phyloP scores from a whole-genome alignment of 2,113 vertebrate genomes.

The Neodon shergylaensis region DNA sequence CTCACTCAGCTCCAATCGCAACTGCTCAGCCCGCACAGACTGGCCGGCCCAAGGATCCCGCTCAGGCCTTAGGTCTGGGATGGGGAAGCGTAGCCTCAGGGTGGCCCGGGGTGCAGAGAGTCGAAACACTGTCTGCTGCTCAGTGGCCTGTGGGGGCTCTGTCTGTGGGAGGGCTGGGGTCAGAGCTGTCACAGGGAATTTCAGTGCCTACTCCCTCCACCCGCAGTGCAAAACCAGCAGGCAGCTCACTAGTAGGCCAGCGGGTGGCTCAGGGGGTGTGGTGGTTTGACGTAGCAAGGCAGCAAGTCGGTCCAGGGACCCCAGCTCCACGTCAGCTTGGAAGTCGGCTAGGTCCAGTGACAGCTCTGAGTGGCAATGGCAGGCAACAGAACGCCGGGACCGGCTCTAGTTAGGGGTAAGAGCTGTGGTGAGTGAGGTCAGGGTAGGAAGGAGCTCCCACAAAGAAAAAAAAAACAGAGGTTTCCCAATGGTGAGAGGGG shows the following conservation, averaged over 20 bases:
- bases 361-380: conserved; percentile 78
- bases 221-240: rapidly evolving
- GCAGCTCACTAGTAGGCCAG: conserved; percentile 67
- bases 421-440: background rate
- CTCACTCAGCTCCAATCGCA: conserved; percentile 89
- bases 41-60: conserved; percentile 86
- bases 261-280: background rate
- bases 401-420: conserved; percentile 69
- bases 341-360: conserved; percentile 79
- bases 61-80: conserved; percentile 90
- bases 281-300: conserved; percentile 70
- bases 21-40: conserved; percentile 87
- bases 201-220: background rate
- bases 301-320: conserved; percentile 80
- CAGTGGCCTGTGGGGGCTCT: conserved; percentile 54
- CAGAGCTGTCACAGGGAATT: background rate
- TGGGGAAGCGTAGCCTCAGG: conserved; percentile 90
- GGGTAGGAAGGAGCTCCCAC: background rate
- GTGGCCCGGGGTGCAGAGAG: conserved; percentile 88
- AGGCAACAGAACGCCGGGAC: conserved; percentile 60
- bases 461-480: background rate
- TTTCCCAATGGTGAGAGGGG: background rate
- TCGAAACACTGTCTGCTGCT: conserved; percentile 71
- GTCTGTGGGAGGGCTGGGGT: conserved; percentile 25
- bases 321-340: conserved; percentile 81